Conservation (phyloP, 2,113 vertebrate genomes). For the Emydocephalus ijimae region DNA sequence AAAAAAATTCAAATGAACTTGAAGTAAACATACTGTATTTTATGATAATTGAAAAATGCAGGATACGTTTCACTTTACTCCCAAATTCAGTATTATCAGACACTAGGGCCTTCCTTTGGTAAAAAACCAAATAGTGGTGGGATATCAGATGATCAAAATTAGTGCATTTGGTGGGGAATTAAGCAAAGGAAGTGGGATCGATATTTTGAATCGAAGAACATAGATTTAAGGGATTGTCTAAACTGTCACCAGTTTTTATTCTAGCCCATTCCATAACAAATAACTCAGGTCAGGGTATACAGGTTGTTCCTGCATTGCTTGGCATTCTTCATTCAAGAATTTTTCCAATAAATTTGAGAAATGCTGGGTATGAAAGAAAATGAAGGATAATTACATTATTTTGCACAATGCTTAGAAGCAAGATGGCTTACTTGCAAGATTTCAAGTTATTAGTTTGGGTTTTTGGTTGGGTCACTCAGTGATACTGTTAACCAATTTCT, state of each 20-base stretch:
- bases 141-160: slow-evolving; percentile 18
- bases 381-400: slow-evolving; percentile 49
- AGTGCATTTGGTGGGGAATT: slow-evolving; percentile 40
- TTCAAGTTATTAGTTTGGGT: neutral
- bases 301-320: slow-evolving; percentile 59
- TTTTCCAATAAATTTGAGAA: slow-evolving; percentile 54
- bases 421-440: slow-evolving; percentile 44
- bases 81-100: slow-evolving; percentile 61
- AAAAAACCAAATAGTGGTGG: slow-evolving; percentile 9
- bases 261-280: slow-evolving; percentile 73
- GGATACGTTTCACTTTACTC: slow-evolving; percentile 47
- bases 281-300: slow-evolving; percentile 71
- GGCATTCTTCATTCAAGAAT: slow-evolving; percentile 64
- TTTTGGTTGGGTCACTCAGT: slow-evolving; percentile 19
- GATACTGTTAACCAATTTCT: slow-evolving; percentile 42
- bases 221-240: slow-evolving; percentile 66
- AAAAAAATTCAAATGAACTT: slow-evolving; percentile 48
- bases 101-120: slow-evolving; percentile 57
- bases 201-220: slow-evolving; percentile 43
- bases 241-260: slow-evolving; percentile 56
- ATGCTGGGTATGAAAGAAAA: slow-evolving; percentile 40
- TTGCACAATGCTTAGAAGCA: slow-evolving; percentile 65
- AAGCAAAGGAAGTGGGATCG: slow-evolving; percentile 49
- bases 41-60: slow-evolving; percentile 41
- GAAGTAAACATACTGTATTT: slow-evolving; percentile 55